Evolutionary conservation across 2,888 invertebrate genomes (phyloP).

Genomic region (Harpagoxenus sublaevis): DNA sequence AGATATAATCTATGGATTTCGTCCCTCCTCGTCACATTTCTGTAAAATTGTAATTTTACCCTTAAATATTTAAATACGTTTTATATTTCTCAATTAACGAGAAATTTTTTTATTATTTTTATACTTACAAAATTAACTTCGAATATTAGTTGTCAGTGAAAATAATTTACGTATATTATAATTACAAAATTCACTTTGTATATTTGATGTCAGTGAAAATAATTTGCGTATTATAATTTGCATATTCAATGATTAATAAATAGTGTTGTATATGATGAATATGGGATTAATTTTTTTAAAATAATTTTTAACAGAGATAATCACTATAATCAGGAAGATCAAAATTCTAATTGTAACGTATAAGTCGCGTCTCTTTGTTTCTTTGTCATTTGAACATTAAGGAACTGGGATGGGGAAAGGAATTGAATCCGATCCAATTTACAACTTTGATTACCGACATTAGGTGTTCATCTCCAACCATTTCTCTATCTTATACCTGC

Average conservation of each 20-base stretch:
- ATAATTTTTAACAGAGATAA: not conserved
- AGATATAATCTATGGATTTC: not conserved
- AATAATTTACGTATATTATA: not conserved
- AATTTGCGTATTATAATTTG: not conserved
- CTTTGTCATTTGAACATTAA: constrained; percentile 29
- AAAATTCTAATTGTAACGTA: constrained; percentile 30
- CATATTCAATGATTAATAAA: not conserved
- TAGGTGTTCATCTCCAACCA: constrained; percentile 34
- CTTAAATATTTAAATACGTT: not conserved
- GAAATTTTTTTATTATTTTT: not conserved
- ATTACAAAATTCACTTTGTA: not conserved
- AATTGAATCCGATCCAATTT: constrained; percentile 48
- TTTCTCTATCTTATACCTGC: constrained; percentile 26
- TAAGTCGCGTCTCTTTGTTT: constrained; percentile 41
- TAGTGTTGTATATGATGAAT: not conserved
- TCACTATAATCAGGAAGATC: not conserved
- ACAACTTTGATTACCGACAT: constrained; percentile 51
- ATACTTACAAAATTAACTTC: not conserved
- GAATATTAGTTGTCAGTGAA: not conserved
- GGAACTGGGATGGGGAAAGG: not conserved
- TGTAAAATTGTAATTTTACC: not conserved
- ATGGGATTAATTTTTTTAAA: not conserved
- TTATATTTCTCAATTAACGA: not conserved
- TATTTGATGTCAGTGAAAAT: not conserved
- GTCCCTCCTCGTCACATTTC: not conserved